Percentiles rank a stretch among this genome's conserved stretches.
These are phyloP conservation scores for Thalassoma bifasciatum DNA, from an alignment of 2,113 vertebrate species.

Conservation along the genomic window DNA sequence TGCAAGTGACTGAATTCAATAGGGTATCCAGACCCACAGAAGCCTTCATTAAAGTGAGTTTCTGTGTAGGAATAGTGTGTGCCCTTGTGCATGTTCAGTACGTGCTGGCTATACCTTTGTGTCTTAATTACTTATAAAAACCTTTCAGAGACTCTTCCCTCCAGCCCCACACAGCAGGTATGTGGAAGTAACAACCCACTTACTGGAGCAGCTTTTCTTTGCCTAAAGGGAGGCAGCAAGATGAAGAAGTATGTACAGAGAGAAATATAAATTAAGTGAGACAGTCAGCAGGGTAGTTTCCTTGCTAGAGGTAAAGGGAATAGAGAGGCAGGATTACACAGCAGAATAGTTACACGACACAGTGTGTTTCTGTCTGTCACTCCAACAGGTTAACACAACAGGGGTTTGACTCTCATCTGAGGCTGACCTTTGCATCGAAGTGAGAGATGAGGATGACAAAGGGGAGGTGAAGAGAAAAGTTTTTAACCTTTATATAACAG, in stretches of 20 bases:
- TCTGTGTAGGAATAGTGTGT: not conserved
- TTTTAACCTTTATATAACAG: conserved; percentile 36
- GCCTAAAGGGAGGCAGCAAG: not conserved
- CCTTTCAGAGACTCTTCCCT: conserved; percentile 32
- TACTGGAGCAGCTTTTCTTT: conserved; percentile 9
- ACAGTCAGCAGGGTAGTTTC: not conserved
- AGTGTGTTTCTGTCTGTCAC: conserved; percentile 34
- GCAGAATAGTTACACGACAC: conserved; percentile 7
- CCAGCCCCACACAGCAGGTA: conserved; percentile 35
- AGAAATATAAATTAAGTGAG: not conserved
- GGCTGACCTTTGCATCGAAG: conserved; percentile 41
- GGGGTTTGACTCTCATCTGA: conserved; percentile 18
- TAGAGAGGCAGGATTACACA: not conserved
- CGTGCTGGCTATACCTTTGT: conserved; percentile 26
- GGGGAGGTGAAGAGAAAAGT: not conserved
- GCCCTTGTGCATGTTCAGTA: not conserved
- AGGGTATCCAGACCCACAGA: no score
- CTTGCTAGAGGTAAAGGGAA: not conserved
- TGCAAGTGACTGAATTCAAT: not conserved
- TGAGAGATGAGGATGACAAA: conserved; percentile 19
- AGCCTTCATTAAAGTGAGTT: not conserved
- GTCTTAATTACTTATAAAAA: conserved; percentile 58
- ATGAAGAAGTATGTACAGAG: not conserved
- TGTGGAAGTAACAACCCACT: conserved; percentile 34
- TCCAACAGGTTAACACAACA: conserved; percentile 21